phyloP scores from a whole-genome alignment of 2,797 vertebrate species.

The Pygocentrus nattereri region DNA sequence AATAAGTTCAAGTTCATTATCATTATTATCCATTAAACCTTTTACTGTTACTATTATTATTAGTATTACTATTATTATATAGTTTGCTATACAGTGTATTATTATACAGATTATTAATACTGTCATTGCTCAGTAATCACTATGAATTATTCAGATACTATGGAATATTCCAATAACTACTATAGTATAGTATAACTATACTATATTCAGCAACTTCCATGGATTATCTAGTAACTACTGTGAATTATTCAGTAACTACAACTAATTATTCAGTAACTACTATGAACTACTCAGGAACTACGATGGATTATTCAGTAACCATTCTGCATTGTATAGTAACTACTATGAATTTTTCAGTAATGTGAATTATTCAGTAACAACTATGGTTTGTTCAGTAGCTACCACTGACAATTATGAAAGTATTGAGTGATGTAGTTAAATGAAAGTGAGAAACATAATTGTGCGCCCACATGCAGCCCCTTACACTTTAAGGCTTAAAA shows the following conservation, averaged over 20 bases:
- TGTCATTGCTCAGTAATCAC: not conserved
- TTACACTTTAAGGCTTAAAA: not conserved
- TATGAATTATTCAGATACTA: not conserved
- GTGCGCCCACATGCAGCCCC: not conserved
- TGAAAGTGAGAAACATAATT: not conserved
- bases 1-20: too few species aligned
- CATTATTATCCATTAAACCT: too few species aligned
- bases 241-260: not conserved
- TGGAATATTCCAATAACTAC: not conserved
- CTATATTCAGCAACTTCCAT: not conserved
- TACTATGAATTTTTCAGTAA: not conserved
- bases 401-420: not conserved
- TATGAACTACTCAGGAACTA: not conserved
- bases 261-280: not conserved
- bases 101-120: too few species aligned
- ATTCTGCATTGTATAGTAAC: not conserved
- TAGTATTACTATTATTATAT: too few species aligned
- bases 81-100: too few species aligned
- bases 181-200: not conserved
- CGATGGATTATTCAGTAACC: not conserved
- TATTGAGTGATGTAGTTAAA: not conserved
- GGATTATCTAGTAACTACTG: not conserved
- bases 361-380: not conserved
- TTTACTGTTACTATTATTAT: too few species aligned
- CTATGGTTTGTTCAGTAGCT: not conserved